Conservation (phyloP, 2,888 invertebrate genomes). For the Caenorhabditis zanzibari region DNA sequence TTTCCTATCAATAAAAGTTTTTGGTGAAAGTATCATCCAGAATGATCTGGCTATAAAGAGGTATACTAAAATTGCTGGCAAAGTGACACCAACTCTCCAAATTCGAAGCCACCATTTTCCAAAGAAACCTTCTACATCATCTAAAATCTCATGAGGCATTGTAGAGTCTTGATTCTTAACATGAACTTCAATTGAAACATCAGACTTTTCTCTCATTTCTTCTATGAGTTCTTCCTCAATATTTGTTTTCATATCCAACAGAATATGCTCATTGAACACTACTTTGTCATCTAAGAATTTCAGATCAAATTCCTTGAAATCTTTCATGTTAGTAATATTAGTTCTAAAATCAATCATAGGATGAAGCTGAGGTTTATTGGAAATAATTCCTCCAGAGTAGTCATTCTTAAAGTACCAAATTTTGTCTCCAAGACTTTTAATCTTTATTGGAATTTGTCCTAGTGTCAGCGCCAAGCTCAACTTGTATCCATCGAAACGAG, state of each 20-base stretch:
- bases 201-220: constrained; percentile 69
- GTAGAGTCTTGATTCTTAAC: constrained; percentile 67
- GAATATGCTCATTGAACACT: constrained; percentile 65
- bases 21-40: constrained; percentile 29
- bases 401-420: constrained; percentile 45
- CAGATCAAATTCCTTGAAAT: constrained; percentile 59
- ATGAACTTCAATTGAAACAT: constrained; percentile 60
- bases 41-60: constrained; percentile 20
- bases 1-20: constrained; percentile 28
- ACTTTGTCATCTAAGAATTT: constrained; percentile 65
- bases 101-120: constrained; percentile 28
- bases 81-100: constrained; percentile 31
- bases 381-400: constrained; percentile 5
- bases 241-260: constrained; percentile 58
- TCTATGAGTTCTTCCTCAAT: constrained; percentile 66
- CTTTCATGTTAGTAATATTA: constrained; percentile 47
- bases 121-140: constrained; percentile 43
- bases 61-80: not conserved
- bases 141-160: constrained; percentile 72
- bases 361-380: constrained; percentile 21
- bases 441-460: constrained; percentile 66
- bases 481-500: constrained; percentile 68
- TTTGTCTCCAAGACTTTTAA: constrained; percentile 57
- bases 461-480: constrained; percentile 40
- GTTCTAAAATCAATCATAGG: constrained; percentile 21